Base-by-base conservation (phyloP, 2,888 invertebrate species). In the Eurois occulta region DNA sequence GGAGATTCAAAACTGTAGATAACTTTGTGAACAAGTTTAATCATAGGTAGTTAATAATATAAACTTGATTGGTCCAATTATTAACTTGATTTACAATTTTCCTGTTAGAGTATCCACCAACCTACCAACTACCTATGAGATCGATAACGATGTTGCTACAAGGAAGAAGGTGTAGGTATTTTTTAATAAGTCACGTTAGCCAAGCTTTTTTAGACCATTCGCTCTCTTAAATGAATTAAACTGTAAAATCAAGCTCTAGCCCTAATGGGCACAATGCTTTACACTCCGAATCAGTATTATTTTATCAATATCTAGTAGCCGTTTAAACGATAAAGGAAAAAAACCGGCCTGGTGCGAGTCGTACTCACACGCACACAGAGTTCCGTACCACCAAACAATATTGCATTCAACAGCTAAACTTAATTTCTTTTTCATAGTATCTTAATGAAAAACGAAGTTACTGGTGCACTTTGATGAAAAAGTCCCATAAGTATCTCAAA, bases 51-150 rank as follows among this genome's bases (percentile, higher is more conserved):
- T 58, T 28, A 16, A 58, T n/a, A 16, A 28, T 52, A 60, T n/a
- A 38, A 70, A 41, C 21, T 67, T 24, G 3, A 38, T 67, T 24
- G 1, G 41, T 38, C 18, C n/a, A 58, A 58, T 58, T 28, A 28
- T 58, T 28, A 28, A 58, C 58, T 58, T 13, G 55, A 21, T 55
- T n/a, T n/a, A 55, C n/a, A n/a, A 58, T 67, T 71, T 71, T 67
- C 38, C 70, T 70, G 67, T 70, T 41, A 24, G 6, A 7, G 4
- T 28, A 28, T 8, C 38, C 0, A 21, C 28, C 28, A 28, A 43
- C 43, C 11, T 43, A 43, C n/a, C 10, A 18, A 48, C 16, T 46
- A 46, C 7, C 6, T 16, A 18, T 46, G 48, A 48, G 48, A 48
- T 46, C 7, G 48, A 2, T 48, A 5, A 21, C 7, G 48, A 2